These are phyloP conservation scores for Pseudorhombus dupliciocellatus DNA, from an alignment of 2,113 vertebrate species.

Conservation along the genomic window DNA sequence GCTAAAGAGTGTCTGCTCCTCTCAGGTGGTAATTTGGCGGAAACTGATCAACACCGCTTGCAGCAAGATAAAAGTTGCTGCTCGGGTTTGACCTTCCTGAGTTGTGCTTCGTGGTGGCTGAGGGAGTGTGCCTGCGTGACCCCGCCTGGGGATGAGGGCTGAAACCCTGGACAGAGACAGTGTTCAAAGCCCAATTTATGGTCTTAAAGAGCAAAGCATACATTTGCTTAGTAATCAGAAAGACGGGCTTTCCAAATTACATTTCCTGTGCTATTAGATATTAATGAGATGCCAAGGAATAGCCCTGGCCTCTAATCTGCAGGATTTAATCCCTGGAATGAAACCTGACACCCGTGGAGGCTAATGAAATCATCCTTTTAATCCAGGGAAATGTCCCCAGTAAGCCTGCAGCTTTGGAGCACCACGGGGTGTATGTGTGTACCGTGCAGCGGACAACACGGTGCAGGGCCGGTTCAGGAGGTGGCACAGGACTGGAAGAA, in stretches of 20 bases:
- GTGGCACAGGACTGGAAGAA: constrained; percentile 2
- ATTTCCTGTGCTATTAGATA: constrained; percentile 78
- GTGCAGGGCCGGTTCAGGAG: constrained; percentile 36
- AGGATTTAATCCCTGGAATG: constrained; percentile 82
- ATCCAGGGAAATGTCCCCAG: constrained; percentile 77
- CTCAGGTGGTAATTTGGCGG: constrained; percentile 18
- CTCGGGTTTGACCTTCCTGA: constrained; percentile 56
- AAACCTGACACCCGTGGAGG: constrained; percentile 80
- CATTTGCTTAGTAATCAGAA: constrained; percentile 79
- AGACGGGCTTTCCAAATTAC: constrained; percentile 75
- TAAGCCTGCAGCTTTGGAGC: constrained; percentile 74
- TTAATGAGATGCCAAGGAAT: constrained; percentile 82
- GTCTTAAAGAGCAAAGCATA: constrained; percentile 76
- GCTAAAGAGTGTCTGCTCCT: constrained; percentile 34
- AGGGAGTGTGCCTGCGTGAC: constrained; percentile 24
- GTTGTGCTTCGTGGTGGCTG: constrained; percentile 5
- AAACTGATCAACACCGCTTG: constrained; percentile 37
- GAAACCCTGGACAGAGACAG: constrained; percentile 62
- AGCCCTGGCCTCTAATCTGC: constrained; percentile 78
- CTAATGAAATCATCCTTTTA: constrained; percentile 85
- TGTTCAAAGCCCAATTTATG: constrained; percentile 71
- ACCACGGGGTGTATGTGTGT: constrained; percentile 36
- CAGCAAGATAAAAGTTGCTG: constrained; percentile 50
- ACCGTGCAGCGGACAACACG: constrained; percentile 44
- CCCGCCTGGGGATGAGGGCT: constrained; percentile 41